phyloP scores from a whole-genome alignment of 2,797 vertebrate species.

The Myotis planiceps region DNA sequence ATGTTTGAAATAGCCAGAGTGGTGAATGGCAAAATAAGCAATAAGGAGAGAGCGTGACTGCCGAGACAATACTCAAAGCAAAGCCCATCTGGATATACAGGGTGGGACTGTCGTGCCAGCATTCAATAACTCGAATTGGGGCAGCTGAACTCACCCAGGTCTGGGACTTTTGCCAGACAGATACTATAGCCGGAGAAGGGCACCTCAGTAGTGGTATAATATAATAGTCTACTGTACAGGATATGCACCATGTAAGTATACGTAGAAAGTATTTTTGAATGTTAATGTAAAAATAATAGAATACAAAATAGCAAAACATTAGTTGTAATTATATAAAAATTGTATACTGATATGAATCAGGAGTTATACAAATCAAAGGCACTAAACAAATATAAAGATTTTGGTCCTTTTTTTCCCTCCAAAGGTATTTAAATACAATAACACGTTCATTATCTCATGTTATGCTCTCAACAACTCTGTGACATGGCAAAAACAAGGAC shows the following conservation, averaged over 20 bases:
- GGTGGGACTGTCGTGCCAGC: background rate
- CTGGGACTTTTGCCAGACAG: background rate
- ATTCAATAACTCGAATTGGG: background rate
- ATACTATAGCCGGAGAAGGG: background rate
- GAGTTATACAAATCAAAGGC: background rate
- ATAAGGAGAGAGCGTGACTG: background rate
- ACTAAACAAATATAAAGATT: background rate
- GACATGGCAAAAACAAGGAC: background rate
- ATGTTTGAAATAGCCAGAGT: background rate
- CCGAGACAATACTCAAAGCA: background rate
- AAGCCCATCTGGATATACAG: background rate
- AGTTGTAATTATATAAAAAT: background rate
- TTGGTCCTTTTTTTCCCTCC: background rate
- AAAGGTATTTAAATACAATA: constrained; percentile 32
- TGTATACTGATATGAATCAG: background rate
- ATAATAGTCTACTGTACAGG: background rate
- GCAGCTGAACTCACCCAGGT: background rate
- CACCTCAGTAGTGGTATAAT: background rate
- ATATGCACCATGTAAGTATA: background rate
- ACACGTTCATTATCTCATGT: background rate
- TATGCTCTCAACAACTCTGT: background rate
- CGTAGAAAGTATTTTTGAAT: background rate
- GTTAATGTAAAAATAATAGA: background rate
- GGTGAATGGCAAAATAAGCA: background rate
- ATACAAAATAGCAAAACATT: background rate